phyloP scores from a whole-genome alignment of 1,140 invertebrate genomes.

The Carposina sasakii region DNA sequence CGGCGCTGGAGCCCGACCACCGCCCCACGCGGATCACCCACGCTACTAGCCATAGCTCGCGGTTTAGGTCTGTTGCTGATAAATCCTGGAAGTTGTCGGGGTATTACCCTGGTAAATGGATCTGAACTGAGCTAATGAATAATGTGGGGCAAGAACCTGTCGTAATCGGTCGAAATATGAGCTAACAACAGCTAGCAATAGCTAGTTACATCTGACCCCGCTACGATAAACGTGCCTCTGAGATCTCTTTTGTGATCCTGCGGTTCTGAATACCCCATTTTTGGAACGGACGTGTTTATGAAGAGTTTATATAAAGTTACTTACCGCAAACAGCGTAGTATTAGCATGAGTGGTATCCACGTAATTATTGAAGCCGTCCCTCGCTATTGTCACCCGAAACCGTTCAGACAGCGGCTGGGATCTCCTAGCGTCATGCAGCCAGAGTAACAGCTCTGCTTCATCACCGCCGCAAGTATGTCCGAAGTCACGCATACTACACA shows the following conservation, averaged over 20 bases:
- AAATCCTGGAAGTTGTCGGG: slow-evolving; percentile 72
- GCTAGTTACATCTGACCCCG: no score
- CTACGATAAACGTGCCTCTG: no score
- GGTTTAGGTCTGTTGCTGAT: slow-evolving; percentile 85
- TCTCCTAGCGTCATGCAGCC: slow-evolving; percentile 85
- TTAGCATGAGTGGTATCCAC: slow-evolving; percentile 90
- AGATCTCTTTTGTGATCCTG: no score
- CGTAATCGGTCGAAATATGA: no score
- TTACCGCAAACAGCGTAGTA: slow-evolving; percentile 91
- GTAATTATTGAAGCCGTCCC: slow-evolving; percentile 92
- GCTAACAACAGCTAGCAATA: no score
- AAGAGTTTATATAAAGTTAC: no score
- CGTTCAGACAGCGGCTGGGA: slow-evolving; percentile 85
- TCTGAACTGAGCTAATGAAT: no score
- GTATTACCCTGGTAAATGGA: no score
- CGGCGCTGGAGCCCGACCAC: slow-evolving; percentile 85
- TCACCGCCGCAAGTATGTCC: slow-evolving; percentile 88
- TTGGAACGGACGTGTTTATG: no score
- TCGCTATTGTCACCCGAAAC: slow-evolving; percentile 90
- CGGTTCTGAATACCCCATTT: no score
- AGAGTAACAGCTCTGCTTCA: slow-evolving; percentile 91
- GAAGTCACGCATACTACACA: slow-evolving; percentile 91
- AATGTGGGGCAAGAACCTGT: no score
- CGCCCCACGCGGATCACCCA: slow-evolving; percentile 91
- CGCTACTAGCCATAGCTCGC: slow-evolving; percentile 89